Evolutionary conservation across 2,797 vertebrate species (phyloP).

Genomic region (Aplochiton taeniatus): DNA sequence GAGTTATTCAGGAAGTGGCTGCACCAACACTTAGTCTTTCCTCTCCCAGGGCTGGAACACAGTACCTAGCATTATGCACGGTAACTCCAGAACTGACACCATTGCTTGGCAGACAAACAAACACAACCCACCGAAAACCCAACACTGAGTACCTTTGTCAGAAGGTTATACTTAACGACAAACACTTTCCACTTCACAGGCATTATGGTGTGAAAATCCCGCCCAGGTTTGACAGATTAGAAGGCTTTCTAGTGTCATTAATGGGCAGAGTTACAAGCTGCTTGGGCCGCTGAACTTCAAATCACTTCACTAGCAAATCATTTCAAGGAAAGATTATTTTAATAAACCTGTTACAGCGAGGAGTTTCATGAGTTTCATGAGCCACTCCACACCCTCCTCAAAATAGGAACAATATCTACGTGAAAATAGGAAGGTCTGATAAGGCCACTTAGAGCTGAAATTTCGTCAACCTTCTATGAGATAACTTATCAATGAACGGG

Average conservation of each 20-base stretch:
- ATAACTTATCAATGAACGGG: conserved; percentile 33
- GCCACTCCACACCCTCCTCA: conserved; percentile 22
- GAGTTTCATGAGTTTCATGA: not conserved
- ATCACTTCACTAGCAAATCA: too few relatives aligned
- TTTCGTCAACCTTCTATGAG: conserved; percentile 28
- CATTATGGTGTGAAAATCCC: too few relatives aligned
- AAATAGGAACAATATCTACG: conserved; percentile 4
- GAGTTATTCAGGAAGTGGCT: conserved; percentile 68
- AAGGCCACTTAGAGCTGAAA: conserved; percentile 24
- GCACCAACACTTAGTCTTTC: conserved; percentile 58
- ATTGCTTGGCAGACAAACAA: conserved; percentile 9
- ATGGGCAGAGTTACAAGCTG: too few relatives aligned
- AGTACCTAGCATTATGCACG: conserved; percentile 14
- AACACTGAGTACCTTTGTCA: not conserved
- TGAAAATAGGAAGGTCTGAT: conserved; percentile 19
- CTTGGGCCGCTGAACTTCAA: too few relatives aligned
- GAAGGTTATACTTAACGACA: too few relatives aligned
- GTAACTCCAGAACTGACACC: conserved; percentile 37
- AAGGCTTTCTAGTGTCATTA: too few relatives aligned
- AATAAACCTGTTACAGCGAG: too few relatives aligned
- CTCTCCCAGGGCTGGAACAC: conserved; percentile 40
- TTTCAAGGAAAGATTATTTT: too few relatives aligned
- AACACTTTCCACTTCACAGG: too few relatives aligned
- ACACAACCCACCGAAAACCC: not conserved
- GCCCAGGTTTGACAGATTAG: too few relatives aligned